phyloP scores from a whole-genome alignment of 2,113 vertebrate genomes.

The Phyllostomus hastatus region DNA sequence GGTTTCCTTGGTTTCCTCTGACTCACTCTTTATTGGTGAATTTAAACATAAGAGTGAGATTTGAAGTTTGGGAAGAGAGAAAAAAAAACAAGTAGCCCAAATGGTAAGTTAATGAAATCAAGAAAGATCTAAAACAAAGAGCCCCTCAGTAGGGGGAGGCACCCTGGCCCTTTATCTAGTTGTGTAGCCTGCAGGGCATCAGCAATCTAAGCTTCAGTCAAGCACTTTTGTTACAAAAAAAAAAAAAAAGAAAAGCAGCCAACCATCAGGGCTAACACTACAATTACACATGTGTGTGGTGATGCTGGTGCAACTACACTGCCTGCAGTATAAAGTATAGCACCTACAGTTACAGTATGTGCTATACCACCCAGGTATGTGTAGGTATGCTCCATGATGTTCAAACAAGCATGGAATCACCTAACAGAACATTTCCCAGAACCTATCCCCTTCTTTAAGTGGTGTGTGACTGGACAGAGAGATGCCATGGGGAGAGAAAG shows the following conservation, averaged over 20 bases:
- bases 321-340: background rate
- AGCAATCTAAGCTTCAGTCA: background rate
- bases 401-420: background rate
- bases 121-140: background rate
- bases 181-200: background rate
- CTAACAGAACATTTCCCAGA: too few relatives aligned
- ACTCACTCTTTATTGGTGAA: background rate
- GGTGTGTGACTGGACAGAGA: too few relatives aligned
- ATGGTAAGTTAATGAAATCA: background rate
- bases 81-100: background rate
- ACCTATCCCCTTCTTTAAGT: background rate
- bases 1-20: background rate
- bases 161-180: background rate
- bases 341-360: too few relatives aligned
- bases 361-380: background rate
- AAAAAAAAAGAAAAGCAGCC: too few relatives aligned
- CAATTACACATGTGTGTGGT: background rate
- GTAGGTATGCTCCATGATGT: too few relatives aligned
- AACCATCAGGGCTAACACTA: background rate
- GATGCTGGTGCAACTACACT: background rate
- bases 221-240: background rate
- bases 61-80: background rate
- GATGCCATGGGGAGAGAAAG: background rate
- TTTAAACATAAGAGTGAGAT: background rate
- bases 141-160: background rate